phyloP scores from a whole-genome alignment of 2,113 vertebrate genomes.

The Rhinopomastus cyanomelas region DNA sequence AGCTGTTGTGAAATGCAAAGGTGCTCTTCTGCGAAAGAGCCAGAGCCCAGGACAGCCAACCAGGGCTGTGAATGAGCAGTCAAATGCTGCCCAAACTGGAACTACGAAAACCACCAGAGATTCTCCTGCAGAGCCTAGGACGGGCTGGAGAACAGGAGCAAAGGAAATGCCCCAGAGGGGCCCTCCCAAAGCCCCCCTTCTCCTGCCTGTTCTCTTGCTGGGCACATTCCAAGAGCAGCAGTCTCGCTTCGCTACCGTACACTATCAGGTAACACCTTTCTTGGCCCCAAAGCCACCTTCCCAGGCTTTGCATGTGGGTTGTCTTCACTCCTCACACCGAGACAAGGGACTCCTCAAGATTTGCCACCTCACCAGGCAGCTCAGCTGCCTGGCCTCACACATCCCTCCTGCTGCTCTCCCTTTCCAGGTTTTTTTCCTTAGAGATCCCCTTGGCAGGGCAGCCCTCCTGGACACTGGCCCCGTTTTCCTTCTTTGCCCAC shows the following conservation, averaged over 20 bases:
- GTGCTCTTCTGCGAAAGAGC: background rate
- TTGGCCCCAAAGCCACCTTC: background rate
- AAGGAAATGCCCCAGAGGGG: background rate
- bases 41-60: background rate
- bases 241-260: background rate
- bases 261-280: background rate
- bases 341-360: constrained; percentile 14
- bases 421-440: constrained; percentile 16
- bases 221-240: background rate
- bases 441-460: background rate
- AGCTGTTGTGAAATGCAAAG: background rate
- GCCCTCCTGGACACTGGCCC: background rate
- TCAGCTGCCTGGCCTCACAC: constrained; percentile 28
- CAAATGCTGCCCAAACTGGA: background rate
- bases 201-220: background rate
- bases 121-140: background rate
- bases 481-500: background rate
- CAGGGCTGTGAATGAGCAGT: background rate
- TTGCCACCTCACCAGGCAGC: constrained; percentile 18
- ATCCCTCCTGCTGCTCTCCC: background rate
- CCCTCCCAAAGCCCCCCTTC: background rate
- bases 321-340: constrained; percentile 9
- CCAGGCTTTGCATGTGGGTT: background rate
- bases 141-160: background rate
- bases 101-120: background rate